These are phyloP conservation scores for Anniella stebbinsi DNA, from an alignment of 2,797 vertebrate genomes.

Conservation along the genomic window DNA sequence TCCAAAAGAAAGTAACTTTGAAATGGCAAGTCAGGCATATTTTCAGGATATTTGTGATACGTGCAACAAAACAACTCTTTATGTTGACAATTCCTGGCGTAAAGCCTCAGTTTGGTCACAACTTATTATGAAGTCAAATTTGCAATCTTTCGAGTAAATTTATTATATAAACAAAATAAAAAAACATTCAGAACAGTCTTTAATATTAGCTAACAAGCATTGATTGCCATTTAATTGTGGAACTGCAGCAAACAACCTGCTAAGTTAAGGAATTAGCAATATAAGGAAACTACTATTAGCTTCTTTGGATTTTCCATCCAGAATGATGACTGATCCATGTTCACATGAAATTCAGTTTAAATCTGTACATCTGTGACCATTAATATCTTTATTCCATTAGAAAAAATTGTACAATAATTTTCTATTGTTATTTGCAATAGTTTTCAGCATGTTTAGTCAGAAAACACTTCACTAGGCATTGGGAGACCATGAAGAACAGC, in stretches of 20 bases:
- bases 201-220: too few relatives aligned
- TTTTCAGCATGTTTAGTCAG: slow-evolving; percentile 36
- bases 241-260: neutral
- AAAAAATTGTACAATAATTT: neutral
- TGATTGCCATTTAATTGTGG: neutral
- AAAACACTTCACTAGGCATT: slow-evolving; percentile 75
- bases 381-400: neutral
- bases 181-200: neutral
- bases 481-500: slow-evolving; percentile 74
- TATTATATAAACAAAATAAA: neutral
- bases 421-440: neutral
- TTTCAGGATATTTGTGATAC: neutral
- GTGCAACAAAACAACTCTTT: too few relatives aligned
- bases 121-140: neutral
- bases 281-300: neutral
- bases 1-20: neutral
- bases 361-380: neutral
- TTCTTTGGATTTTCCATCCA: neutral
- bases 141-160: neutral
- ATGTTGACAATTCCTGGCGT: neutral
- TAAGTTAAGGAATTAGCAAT: neutral
- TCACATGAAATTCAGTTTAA: neutral
- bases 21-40: neutral
- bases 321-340: neutral
- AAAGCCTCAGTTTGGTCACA: neutral